Conservation (phyloP, 2,888 invertebrate species). For the Pseudanteris insignis region DNA sequence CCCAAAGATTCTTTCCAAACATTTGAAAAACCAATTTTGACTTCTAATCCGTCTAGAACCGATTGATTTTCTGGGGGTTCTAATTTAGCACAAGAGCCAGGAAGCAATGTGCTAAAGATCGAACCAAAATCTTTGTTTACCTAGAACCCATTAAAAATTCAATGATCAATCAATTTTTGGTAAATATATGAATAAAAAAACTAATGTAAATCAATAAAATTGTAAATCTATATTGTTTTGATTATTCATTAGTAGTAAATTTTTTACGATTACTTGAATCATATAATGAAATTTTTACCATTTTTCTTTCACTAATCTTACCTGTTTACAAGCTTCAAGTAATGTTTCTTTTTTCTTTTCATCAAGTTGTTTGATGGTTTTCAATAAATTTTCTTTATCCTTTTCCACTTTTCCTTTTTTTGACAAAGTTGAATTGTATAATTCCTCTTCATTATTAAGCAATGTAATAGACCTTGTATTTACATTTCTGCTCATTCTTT, state of each 20-base stretch:
- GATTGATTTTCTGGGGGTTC: slow-evolving; percentile 77
- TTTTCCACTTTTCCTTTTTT: slow-evolving; percentile 65
- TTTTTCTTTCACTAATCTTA: too few species aligned
- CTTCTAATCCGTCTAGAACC: slow-evolving; percentile 88
- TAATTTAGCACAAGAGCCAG: slow-evolving; percentile 90
- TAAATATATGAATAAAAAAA: slow-evolving; percentile 4
- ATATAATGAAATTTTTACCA: too few species aligned
- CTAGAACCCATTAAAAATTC: slow-evolving; percentile 51
- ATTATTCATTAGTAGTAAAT: too few species aligned
- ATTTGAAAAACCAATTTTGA: slow-evolving; percentile 89
- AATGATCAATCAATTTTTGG: too few species aligned
- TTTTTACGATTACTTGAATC: too few species aligned
- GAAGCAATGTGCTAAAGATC: slow-evolving; percentile 90
- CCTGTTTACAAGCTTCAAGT: slow-evolving; percentile 80
- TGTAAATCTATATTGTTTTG: too few species aligned
- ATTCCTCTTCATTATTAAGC: slow-evolving; percentile 85
- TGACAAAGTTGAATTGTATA: slow-evolving; percentile 76
- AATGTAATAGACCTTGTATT: slow-evolving; percentile 88
- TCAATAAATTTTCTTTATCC: slow-evolving; percentile 72
- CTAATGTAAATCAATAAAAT: neutral
- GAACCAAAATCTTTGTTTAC: slow-evolving; percentile 94
- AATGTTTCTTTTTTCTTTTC: slow-evolving; percentile 88
- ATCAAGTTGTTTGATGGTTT: slow-evolving; percentile 86
- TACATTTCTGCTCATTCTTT: slow-evolving; percentile 76
- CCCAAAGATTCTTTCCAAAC: slow-evolving; percentile 96